Base-by-base conservation (phyloP, 1,140 invertebrate species). In the Hycleus cichorii region DNA sequence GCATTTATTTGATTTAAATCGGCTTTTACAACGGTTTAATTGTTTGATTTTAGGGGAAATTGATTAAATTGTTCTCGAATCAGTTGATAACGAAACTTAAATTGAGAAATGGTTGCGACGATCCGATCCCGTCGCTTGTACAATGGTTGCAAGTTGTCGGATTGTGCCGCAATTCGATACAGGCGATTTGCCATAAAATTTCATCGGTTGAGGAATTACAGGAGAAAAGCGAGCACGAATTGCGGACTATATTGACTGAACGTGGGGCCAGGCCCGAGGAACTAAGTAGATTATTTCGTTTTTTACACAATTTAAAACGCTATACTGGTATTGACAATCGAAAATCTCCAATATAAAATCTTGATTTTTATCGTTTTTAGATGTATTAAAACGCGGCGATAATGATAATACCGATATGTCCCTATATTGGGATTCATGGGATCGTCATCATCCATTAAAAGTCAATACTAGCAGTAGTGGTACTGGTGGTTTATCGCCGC, bases 381-480 rank as follows among this genome's bases (percentile, higher is more conserved):
- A 87, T 68, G 80, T 82, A 44, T 75, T 87, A 38, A 76, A 78
- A 60, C 81, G 82, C 51, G 68, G 68, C 39, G 73, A 69, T 26
- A 75, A 72, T 52, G 84, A 86, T 45, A 77, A 72, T 53, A 77
- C 75, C 59, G 83, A 87, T 56, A 77, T 81, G 66, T 79, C 84
- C 60, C 78, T 97, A 55, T 93, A 91, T 73, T 96, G 94, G 94
- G 92, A 94, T 74, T 94, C 91, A 1, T 95, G 91, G 91, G 90
- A 95, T 72, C 72, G 75, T 50, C 68, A 76, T 51, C 70, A 72
- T 57, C 60, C 62, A 42, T 50, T 68, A 11, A 69, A 68, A 57
- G 63, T 62, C 68, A 42, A 42, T 42, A n/a, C 4, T 32, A 7
- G 32, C 32, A 32, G 5, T 9, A 42, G 9, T 42, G 77, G 5